A percentile compares a stretch with the other conserved stretches of the same genome.
Evolutionary conservation across 2,113 vertebrate species (phyloP).

Genomic region (Oenanthe melanoleuca): DNA sequence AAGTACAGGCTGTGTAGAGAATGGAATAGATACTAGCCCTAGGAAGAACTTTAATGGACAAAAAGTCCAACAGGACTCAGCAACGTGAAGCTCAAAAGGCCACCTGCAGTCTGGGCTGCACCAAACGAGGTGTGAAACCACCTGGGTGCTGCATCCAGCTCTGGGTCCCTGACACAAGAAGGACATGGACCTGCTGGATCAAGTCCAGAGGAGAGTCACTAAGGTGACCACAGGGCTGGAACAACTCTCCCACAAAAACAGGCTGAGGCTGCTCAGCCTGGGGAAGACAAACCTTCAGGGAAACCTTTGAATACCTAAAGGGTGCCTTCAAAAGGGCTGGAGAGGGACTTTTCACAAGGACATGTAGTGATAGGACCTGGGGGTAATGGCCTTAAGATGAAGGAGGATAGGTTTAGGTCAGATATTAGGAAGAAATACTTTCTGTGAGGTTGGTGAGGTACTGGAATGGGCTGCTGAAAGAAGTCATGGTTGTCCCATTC

Average conservation of each 20-base stretch:
- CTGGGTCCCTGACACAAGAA: neutral
- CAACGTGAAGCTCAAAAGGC: neutral
- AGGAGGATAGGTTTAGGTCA: neutral
- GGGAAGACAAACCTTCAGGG: neutral
- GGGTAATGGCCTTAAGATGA: neutral
- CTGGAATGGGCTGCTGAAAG: neutral
- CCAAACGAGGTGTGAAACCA: neutral
- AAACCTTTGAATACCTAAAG: neutral
- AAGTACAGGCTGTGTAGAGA: neutral
- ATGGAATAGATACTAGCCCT: neutral
- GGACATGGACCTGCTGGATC: neutral
- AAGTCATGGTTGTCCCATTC: neutral
- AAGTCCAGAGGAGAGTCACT: neutral
- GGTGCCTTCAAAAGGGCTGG: rapidly evolving
- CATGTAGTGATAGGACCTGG: neutral
- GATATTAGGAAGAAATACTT: neutral
- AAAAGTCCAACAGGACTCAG: neutral
- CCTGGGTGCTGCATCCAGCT: neutral
- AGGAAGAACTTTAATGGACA: neutral
- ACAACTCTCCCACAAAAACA: rapidly evolving
- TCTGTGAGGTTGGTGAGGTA: neutral
- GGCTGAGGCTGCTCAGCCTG: neutral
- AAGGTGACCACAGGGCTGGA: neutral
- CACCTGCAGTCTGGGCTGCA: neutral
- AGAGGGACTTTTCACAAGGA: neutral